Evolutionary conservation across 2,113 vertebrate genomes (phyloP).

Genomic region (Scopus umbretta): DNA sequence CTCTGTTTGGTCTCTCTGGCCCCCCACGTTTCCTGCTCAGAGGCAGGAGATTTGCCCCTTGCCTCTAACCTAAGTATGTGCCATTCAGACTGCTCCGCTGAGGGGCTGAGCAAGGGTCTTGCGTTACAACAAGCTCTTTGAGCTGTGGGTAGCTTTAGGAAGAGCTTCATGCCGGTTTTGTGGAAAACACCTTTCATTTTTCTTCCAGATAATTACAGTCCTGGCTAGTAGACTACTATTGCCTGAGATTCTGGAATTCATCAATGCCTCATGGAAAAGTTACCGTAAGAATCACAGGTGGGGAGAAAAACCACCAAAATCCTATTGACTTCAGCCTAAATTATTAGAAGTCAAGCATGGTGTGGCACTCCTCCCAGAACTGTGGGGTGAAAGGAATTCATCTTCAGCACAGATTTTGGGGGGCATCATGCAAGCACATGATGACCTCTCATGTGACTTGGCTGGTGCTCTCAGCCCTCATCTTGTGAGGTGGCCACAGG

Average conservation of each 20-base stretch:
- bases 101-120: neutral
- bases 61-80: neutral
- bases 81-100: neutral
- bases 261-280: neutral
- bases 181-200: neutral
- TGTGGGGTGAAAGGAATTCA: neutral
- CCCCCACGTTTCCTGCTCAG: neutral
- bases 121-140: neutral
- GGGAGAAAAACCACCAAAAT: neutral
- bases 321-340: neutral
- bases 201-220: neutral
- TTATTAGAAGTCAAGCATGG: neutral
- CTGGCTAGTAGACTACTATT: neutral
- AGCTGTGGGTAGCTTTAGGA: neutral
- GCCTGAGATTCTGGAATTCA: neutral
- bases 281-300: neutral
- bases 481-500: neutral
- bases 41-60: neutral
- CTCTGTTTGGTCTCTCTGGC: neutral
- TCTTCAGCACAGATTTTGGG: neutral
- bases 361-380: neutral
- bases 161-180: neutral
- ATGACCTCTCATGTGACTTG: neutral
- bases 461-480: neutral
- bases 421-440: rapidly evolving